Conservation (phyloP, 2,888 invertebrate species). For the Carabus problematicus region DNA sequence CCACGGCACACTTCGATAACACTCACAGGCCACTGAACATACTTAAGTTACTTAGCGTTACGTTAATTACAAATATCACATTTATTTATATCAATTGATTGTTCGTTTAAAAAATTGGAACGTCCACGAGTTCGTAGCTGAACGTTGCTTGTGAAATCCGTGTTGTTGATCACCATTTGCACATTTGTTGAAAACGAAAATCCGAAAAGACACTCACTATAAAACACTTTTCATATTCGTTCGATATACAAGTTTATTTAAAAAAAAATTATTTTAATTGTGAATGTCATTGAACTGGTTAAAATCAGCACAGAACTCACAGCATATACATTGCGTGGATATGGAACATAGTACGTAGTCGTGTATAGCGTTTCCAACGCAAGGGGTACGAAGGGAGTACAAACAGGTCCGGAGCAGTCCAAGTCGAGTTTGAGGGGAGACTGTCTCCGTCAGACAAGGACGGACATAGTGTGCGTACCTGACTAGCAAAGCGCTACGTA, state of each 20-base stretch:
- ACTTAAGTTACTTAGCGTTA: constrained; percentile 1
- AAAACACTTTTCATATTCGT: constrained; percentile 27
- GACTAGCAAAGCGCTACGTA: constrained; percentile 50
- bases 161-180: constrained; percentile 19
- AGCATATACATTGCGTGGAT: constrained; percentile 45
- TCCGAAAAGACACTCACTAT: constrained; percentile 23
- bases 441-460: constrained; percentile 53
- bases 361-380: constrained; percentile 54
- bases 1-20: constrained; percentile 13
- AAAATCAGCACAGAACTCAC: constrained; percentile 43
- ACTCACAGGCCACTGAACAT: constrained; percentile 25
- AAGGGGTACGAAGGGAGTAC: constrained; percentile 58
- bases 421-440: constrained; percentile 58
- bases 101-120: constrained; percentile 25
- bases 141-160: background rate
- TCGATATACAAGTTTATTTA: constrained; percentile 28
- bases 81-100: constrained; percentile 28
- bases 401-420: constrained; percentile 61
- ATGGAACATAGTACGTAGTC: constrained; percentile 46
- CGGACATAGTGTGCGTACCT: constrained; percentile 45
- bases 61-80: constrained; percentile 32
- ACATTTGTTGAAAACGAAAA: constrained; percentile 3
- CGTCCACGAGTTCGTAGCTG: constrained; percentile 19
- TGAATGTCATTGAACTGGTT: constrained; percentile 45
- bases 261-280: constrained; percentile 39